Percentiles rank a stretch among this genome's conserved stretches.
phyloP scores from a whole-genome alignment of 2,888 invertebrate genomes.

The Junonia oenone region DNA sequence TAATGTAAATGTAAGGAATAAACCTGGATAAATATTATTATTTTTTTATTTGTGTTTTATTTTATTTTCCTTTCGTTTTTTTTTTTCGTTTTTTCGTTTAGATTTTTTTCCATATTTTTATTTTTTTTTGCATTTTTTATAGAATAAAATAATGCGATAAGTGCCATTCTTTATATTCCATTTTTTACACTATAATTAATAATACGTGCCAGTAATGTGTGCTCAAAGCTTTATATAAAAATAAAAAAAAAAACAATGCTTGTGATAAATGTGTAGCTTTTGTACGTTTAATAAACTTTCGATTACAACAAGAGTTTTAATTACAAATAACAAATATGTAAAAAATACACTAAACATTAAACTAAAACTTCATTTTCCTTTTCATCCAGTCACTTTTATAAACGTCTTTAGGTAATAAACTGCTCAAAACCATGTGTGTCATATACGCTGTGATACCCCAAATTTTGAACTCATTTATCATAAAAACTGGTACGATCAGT shows the following conservation, averaged over 20 bases:
- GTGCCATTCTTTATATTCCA: neutral
- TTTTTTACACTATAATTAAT: conserved; percentile 13
- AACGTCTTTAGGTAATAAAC: conserved; percentile 81
- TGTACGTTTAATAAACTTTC: conserved; percentile 40
- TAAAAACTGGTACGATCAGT: conserved; percentile 83
- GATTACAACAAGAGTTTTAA: conserved; percentile 32
- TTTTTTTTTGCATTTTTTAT: conserved; percentile 1
- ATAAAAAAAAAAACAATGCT: conserved; percentile 12
- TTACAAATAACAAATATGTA: no score
- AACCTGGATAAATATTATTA: conserved; percentile 75
- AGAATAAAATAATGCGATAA: neutral
- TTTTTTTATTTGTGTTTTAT: conserved; percentile 68
- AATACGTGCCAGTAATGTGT: neutral
- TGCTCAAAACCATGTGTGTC: conserved; percentile 84
- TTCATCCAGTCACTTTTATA: conserved; percentile 73
- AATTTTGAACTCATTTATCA: conserved; percentile 80
- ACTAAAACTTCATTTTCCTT: no score
- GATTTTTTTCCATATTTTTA: conserved; percentile 10
- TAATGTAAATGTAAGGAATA: conserved; percentile 72
- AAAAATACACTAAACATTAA: no score
- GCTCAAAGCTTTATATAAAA: conserved; percentile 16
- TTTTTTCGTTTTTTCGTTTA: conserved; percentile 27
- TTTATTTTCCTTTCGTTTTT: conserved; percentile 40
- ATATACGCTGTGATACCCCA: conserved; percentile 90
- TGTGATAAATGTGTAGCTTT: conserved; percentile 49